Percentiles rank a stretch among this genome's conserved stretches.
These are phyloP conservation scores for Drosophila arizonae DNA, from an alignment of 1,140 invertebrate genomes.

Conservation along the genomic window DNA sequence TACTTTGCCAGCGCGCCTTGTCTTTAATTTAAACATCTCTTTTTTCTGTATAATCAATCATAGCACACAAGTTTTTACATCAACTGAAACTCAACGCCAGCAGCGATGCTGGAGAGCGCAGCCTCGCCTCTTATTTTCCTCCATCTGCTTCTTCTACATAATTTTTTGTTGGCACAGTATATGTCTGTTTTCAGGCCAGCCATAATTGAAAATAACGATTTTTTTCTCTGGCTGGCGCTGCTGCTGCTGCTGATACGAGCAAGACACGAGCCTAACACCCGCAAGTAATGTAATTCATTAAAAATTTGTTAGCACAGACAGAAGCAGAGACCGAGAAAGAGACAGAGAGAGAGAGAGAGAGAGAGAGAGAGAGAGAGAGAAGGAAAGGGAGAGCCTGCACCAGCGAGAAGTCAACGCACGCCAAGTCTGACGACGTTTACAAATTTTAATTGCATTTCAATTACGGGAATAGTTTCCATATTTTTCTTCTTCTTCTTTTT, in stretches of 20 bases:
- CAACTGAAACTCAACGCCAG: slow-evolving; percentile 60
- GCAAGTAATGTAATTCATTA: slow-evolving; percentile 81
- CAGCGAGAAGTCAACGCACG: slow-evolving; percentile 61
- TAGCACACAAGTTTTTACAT: slow-evolving; percentile 64
- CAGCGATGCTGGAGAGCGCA: slow-evolving; percentile 44
- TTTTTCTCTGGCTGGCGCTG: slow-evolving; percentile 10
- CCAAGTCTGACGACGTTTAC: slow-evolving; percentile 52
- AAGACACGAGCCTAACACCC: slow-evolving; percentile 56
- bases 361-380: not conserved
- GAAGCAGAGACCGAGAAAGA: no score
- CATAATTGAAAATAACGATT: slow-evolving; percentile 80
- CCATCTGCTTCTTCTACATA: not conserved
- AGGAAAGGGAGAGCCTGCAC: slow-evolving; percentile 1
- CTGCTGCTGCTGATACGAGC: slow-evolving; percentile 10
- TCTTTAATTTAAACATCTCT: slow-evolving; percentile 79
- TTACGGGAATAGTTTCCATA: slow-evolving; percentile 66
- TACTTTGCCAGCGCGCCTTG: slow-evolving; percentile 46
- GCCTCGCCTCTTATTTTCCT: not conserved
- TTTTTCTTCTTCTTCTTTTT: slow-evolving; percentile 18
- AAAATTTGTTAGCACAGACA: slow-evolving; percentile 47
- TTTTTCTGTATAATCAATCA: slow-evolving; percentile 70
- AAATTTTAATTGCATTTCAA: slow-evolving; percentile 80
- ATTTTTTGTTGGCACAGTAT: slow-evolving; percentile 2
- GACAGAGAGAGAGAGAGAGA: not conserved
- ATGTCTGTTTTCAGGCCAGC: slow-evolving; percentile 27